Evolutionary conservation across 2,797 vertebrate genomes (phyloP), one percentile per base, ranked within the genome.

Genomic region (Crocidura indochinensis): DNA sequence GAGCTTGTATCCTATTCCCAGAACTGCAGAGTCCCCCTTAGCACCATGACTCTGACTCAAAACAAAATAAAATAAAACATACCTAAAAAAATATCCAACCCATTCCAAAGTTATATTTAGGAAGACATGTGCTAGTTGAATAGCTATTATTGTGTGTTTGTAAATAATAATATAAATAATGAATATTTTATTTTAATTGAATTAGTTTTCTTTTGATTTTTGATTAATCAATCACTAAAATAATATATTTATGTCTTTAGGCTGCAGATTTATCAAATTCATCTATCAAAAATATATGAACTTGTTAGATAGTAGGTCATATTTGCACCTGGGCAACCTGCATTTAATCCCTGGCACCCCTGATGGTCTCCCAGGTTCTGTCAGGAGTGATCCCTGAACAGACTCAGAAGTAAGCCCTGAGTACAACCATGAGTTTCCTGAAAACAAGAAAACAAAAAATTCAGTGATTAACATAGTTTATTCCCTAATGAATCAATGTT

Each of bases 221-320:
- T 84, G 77, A 88, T 77, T 77, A 84, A 76, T 65, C 38, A 91
- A 26, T 17, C 46, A 81, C 67, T 79, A 76, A 90, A 85, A 85
- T 64, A 62, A 91, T n/a, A 79, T 11, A 76, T 87, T 75, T 88
- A 68, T 68, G 8, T 78, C 53, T 84, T 74, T 60, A 76, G 38
- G 46, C 72, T 74, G 2, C 10, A n/a, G 64, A 60, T 11, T 38
- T 74, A 56, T 77, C 20, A 71, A 20, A 22, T 71, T 38, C 17
- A 31, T 71, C 15, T 71, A 80, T 73, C 87, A 73, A 71, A 93
- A 84, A 7, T 76, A 64, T 82, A 68, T 80, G 38, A 44, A 65
- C 56, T 53, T n/a, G 51, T 15, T 12, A 64, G 60, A 74, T 62
- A 11, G 27, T 60, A 20, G 56, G 19, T 6, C 17, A 20, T 20